A percentile compares a stretch with the other conserved stretches of the same genome.
These are phyloP conservation scores for Heliothis virescens DNA, from an alignment of 1,140 invertebrate species.

Conservation along the genomic window DNA sequence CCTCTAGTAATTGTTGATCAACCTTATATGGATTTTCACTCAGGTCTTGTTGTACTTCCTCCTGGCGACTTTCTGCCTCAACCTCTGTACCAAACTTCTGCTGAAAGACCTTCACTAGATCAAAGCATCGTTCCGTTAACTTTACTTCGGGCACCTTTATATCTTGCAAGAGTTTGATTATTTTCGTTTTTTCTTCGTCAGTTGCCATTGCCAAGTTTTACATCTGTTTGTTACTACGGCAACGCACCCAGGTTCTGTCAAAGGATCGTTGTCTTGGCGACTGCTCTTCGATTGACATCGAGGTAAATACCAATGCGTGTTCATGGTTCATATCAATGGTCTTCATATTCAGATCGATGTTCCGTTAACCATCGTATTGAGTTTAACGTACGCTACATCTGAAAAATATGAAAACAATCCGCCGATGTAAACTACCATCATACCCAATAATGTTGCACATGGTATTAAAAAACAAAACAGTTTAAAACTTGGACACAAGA, in stretches of 20 bases:
- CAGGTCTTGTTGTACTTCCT: constrained; percentile 37
- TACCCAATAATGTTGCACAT: constrained; percentile 42
- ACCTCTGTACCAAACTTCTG: constrained; percentile 63
- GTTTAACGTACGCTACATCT: constrained; percentile 54
- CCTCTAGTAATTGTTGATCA: constrained; percentile 65
- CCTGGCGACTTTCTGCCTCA: constrained; percentile 54
- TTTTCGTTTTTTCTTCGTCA: constrained; percentile 75
- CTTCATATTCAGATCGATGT: constrained; percentile 54
- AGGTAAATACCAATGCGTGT: no score
- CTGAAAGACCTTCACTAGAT: constrained; percentile 67
- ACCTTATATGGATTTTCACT: constrained; percentile 74
- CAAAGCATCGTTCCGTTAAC: constrained; percentile 67
- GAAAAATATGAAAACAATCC: constrained; percentile 58
- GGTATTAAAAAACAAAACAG: constrained; percentile 48
- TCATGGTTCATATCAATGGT: background rate
- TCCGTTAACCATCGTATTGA: constrained; percentile 59
- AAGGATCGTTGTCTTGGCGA: constrained; percentile 17
- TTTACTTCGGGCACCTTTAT: constrained; percentile 73
- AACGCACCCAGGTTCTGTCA: constrained; percentile 32
- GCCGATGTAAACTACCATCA: constrained; percentile 57
- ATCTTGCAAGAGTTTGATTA: constrained; percentile 72
- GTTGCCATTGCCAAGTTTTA: constrained; percentile 66
- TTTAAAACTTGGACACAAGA: constrained; percentile 49
- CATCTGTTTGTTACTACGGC: constrained; percentile 52
- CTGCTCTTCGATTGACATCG: background rate